phyloP scores from a whole-genome alignment of 1,140 invertebrate species.

The Drosophila busckii region DNA sequence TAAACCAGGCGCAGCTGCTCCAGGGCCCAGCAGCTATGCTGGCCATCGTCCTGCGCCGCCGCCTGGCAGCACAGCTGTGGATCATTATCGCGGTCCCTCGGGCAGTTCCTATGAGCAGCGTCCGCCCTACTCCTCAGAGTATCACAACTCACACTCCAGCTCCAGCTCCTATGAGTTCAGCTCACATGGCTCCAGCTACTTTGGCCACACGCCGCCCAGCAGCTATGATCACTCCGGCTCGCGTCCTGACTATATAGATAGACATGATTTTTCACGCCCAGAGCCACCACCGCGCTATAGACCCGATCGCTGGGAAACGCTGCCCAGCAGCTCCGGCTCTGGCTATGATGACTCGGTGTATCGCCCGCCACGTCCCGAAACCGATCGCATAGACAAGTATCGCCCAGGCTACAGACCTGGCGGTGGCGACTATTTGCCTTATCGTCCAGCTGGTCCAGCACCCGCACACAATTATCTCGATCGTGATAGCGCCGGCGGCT shows the following conservation, averaged over 20 bases:
- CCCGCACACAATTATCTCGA: constrained; percentile 63
- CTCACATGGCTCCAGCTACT: constrained; percentile 64
- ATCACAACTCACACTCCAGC: constrained; percentile 47
- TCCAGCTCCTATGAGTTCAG: constrained; percentile 59
- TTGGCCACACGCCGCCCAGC: constrained; percentile 63
- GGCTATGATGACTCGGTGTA: constrained; percentile 62
- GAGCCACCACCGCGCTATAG: constrained; percentile 27
- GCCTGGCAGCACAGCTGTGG: constrained; percentile 58
- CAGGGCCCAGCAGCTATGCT: constrained; percentile 26
- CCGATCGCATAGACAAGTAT: constrained; percentile 64
- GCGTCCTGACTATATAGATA: constrained; percentile 57
- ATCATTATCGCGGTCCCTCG: constrained; percentile 70
- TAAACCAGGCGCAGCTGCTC: constrained; percentile 55
- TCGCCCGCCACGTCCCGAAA: constrained; percentile 47
- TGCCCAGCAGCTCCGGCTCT: constrained; percentile 71
- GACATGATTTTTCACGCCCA: constrained; percentile 50
- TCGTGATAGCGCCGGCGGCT: constrained; percentile 48
- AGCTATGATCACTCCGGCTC: constrained; percentile 50
- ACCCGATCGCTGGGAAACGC: constrained; percentile 67
- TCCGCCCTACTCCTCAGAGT: constrained; percentile 54
- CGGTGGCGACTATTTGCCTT: constrained; percentile 59
- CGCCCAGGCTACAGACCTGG: constrained; percentile 64
- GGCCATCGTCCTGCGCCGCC: constrained; percentile 15
- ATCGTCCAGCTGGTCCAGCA: constrained; percentile 45
- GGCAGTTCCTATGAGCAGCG: constrained; percentile 57